These are phyloP conservation scores for Drosophila mettleri DNA, from an alignment of 2,888 invertebrate species.

Conservation along the genomic window DNA sequence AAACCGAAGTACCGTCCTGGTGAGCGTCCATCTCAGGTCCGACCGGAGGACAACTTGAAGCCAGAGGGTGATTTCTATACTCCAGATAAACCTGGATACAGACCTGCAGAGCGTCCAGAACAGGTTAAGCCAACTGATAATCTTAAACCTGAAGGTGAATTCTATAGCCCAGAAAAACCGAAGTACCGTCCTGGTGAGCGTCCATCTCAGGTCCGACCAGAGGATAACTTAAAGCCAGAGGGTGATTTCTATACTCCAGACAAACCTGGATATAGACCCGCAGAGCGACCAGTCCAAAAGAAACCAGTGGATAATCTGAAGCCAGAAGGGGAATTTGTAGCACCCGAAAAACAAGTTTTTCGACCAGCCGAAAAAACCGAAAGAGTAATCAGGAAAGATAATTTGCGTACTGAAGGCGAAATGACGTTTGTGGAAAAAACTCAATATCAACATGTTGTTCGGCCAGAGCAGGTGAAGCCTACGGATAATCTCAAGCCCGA, in stretches of 20 bases:
- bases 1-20: slow-evolving; percentile 85
- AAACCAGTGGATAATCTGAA: slow-evolving; percentile 86
- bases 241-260: slow-evolving; percentile 85
- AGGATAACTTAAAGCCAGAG: slow-evolving; percentile 86
- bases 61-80: slow-evolving; percentile 87
- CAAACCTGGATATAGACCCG: slow-evolving; percentile 34
- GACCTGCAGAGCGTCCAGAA: slow-evolving; percentile 85
- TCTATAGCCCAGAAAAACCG: background rate
- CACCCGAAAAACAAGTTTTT: slow-evolving; percentile 85
- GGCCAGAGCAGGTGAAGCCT: slow-evolving; percentile 85
- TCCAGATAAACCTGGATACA: slow-evolving; percentile 84
- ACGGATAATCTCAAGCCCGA: slow-evolving; percentile 86
- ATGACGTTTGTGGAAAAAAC: slow-evolving; percentile 85
- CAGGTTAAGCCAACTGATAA: slow-evolving; percentile 85
- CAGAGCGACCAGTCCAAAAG: slow-evolving; percentile 43
- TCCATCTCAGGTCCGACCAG: slow-evolving; percentile 58
- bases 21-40: slow-evolving; percentile 83
- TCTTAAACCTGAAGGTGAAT: slow-evolving; percentile 61
- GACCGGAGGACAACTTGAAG: slow-evolving; percentile 85
- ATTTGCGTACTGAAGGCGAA: slow-evolving; percentile 87
- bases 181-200: background rate
- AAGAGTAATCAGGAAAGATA: slow-evolving; percentile 75
- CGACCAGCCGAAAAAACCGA: slow-evolving; percentile 86
- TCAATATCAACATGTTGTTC: slow-evolving; percentile 63
- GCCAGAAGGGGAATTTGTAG: slow-evolving; percentile 80